Percentiles rank a stretch among this genome's conserved stretches.
These are phyloP conservation scores for Eumeta japonica DNA, from an alignment of 1,140 invertebrate species.

Conservation along the genomic window DNA sequence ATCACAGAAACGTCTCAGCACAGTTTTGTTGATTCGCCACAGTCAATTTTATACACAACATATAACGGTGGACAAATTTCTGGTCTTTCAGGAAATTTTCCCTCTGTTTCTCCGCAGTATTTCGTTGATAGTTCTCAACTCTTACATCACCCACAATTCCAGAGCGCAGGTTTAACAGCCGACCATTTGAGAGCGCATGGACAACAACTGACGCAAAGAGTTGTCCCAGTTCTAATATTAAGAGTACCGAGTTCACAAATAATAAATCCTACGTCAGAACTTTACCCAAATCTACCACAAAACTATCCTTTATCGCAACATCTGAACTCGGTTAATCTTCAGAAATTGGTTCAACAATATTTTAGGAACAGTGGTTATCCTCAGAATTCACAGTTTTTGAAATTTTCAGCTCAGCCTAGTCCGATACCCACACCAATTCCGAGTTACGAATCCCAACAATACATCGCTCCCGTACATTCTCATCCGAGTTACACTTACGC, in stretches of 20 bases:
- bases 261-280: slow-evolving; percentile 47
- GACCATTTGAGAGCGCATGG: slow-evolving; percentile 38
- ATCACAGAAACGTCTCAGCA: slow-evolving; percentile 7
- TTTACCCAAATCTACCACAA: slow-evolving; percentile 58
- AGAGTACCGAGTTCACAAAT: slow-evolving; percentile 59
- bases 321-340: slow-evolving; percentile 58
- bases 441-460: slow-evolving; percentile 30
- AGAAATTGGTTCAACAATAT: slow-evolving; percentile 45
- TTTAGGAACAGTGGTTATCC: slow-evolving; percentile 45
- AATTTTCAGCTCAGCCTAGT: slow-evolving; percentile 33
- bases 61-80: slow-evolving; percentile 50
- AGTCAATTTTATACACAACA: slow-evolving; percentile 47
- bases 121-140: slow-evolving; percentile 46
- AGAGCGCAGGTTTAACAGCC: slow-evolving; percentile 35
- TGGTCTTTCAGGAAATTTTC: slow-evolving; percentile 46
- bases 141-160: slow-evolving; percentile 44
- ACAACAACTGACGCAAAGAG: slow-evolving; percentile 33
- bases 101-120: slow-evolving; percentile 50
- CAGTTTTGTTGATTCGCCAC: too few species aligned
- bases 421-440: slow-evolving; percentile 10
- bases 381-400: too few species aligned
- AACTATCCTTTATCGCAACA: slow-evolving; percentile 54
- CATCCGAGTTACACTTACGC: slow-evolving; percentile 40
- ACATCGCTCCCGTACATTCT: slow-evolving; percentile 31
- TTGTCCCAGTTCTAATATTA: slow-evolving; percentile 58